These are phyloP conservation scores for Frieseomelitta varia DNA, from an alignment of 1,140 invertebrate genomes.

Conservation along the genomic window DNA sequence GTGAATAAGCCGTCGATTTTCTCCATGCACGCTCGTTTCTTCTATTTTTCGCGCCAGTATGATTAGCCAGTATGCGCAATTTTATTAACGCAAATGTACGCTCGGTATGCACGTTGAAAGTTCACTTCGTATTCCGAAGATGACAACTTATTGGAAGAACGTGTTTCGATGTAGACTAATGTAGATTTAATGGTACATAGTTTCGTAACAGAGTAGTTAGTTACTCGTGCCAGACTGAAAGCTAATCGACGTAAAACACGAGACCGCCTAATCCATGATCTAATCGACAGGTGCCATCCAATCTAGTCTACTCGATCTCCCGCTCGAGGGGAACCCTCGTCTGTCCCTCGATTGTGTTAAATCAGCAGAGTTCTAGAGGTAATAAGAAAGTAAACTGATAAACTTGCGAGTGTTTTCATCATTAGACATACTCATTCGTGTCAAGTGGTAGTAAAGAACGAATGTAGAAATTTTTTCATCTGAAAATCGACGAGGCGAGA, in stretches of 20 bases:
- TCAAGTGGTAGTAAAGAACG: not conserved
- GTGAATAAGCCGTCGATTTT: constrained; percentile 40
- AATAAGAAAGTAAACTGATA: not conserved
- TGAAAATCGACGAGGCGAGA: not conserved
- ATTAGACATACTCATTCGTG: not conserved
- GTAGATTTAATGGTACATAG: not conserved
- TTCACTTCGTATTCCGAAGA: not conserved
- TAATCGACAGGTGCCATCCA: not conserved
- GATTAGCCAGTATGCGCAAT: not conserved
- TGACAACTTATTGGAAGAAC: not conserved
- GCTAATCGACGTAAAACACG: not conserved
- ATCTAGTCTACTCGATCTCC: not conserved
- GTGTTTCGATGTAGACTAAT: not conserved
- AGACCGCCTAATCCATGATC: not conserved
- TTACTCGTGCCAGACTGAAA: not conserved
- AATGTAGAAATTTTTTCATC: not conserved
- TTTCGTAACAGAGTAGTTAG: not conserved
- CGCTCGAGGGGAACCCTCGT: not conserved
- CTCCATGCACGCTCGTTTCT: not conserved
- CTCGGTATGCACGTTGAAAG: not conserved
- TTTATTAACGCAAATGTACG: constrained; percentile 26
- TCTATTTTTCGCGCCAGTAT: not conserved
- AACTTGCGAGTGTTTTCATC: not conserved
- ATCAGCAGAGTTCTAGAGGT: not conserved
- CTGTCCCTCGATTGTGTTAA: not conserved